Percentiles rank a stretch among this genome's conserved stretches.
Conservation (phyloP, 2,888 invertebrate genomes). For the Chrysolina americana region DNA sequence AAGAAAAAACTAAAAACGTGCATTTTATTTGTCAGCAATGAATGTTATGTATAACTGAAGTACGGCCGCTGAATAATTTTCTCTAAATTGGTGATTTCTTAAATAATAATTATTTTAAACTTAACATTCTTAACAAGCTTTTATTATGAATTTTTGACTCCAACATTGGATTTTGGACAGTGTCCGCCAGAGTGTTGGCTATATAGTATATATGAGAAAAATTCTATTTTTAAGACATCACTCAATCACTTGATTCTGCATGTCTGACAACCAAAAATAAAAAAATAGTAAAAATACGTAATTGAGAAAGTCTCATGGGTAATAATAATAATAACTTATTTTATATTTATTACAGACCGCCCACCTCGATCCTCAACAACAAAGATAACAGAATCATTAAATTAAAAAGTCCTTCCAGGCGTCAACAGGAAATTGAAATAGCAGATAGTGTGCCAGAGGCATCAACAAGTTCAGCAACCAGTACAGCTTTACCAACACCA, state of each 20-base stretch:
- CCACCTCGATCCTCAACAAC: not conserved
- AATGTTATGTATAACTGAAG: not conserved
- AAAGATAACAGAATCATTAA: not conserved
- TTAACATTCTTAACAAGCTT: not conserved
- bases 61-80: slow-evolving; percentile 1
- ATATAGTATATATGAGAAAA: not conserved
- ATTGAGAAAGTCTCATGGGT: not conserved
- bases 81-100: not conserved
- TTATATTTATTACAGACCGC: not conserved
- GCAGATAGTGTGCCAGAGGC: not conserved
- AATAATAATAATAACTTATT: not conserved
- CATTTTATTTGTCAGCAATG: not conserved
- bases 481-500: too few species aligned
- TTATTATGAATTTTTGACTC: too few species aligned
- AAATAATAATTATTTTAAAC: not conserved
- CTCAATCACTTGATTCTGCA: not conserved
- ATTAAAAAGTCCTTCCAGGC: not conserved
- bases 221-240: too few species aligned
- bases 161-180: too few species aligned
- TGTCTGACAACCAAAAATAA: not conserved
- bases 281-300: not conserved
- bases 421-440: not conserved
- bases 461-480: not conserved
- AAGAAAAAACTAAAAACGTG: not conserved
- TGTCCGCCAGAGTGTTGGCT: not conserved